A percentile compares a stretch with the other conserved stretches of the same genome.
These are phyloP conservation scores for Branchinecta lindahli DNA, from an alignment of 1,140 invertebrate species.

Conservation along the genomic window DNA sequence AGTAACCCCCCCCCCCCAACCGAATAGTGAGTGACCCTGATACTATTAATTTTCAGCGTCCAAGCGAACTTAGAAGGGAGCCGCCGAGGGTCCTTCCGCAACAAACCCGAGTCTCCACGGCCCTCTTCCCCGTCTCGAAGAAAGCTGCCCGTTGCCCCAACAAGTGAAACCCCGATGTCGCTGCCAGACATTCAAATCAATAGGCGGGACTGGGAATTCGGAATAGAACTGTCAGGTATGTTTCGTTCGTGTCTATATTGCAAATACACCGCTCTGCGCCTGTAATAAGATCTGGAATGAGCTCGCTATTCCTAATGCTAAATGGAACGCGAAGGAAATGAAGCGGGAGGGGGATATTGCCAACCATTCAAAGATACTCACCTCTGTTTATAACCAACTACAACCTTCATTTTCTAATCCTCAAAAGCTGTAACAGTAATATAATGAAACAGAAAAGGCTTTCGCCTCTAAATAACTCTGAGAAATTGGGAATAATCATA, in stretches of 20 bases:
- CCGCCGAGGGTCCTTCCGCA: neutral
- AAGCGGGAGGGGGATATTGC: neutral
- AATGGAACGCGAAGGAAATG: neutral
- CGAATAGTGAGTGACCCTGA: too few species aligned
- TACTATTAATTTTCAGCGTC: too few species aligned
- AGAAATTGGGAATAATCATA: too few species aligned
- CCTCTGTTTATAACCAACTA: too few species aligned
- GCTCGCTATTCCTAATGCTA: neutral
- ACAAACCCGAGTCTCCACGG: neutral
- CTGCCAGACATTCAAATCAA: constrained; percentile 1
- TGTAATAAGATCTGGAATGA: neutral
- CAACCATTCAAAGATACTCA: neutral
- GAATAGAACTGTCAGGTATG: neutral
- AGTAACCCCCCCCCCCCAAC: too few species aligned
- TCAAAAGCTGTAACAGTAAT: too few species aligned
- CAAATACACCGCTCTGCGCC: neutral
- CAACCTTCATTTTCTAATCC: too few species aligned
- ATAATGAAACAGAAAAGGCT: too few species aligned
- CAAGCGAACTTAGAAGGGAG: neutral
- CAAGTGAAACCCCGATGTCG: neutral
- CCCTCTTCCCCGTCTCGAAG: neutral
- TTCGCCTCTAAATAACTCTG: too few species aligned
- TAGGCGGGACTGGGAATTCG: neutral
- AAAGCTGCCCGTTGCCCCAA: neutral
- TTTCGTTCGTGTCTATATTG: neutral